phyloP scores from a whole-genome alignment of 2,113 vertebrate genomes.

The Phyllostomus hastatus region DNA sequence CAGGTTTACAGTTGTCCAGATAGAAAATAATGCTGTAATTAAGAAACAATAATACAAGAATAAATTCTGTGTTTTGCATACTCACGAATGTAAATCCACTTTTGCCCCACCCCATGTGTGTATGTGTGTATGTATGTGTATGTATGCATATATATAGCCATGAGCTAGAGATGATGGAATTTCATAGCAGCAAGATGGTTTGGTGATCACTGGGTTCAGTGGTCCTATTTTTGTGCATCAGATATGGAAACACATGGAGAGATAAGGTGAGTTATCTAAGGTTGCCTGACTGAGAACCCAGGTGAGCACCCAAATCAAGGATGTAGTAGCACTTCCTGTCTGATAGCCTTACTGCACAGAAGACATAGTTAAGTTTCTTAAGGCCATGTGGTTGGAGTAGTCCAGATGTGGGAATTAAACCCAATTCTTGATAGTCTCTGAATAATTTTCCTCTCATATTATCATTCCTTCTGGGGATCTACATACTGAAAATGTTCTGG shows the following conservation, averaged over 20 bases:
- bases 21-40: neutral
- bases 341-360: neutral
- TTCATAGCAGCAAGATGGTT: neutral
- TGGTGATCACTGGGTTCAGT: neutral
- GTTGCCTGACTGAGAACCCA: neutral
- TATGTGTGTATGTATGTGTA: too few species aligned
- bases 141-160: neutral
- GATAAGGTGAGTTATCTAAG: neutral
- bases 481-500: neutral
- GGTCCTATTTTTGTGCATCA: neutral
- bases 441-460: neutral
- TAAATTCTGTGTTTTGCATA: neutral
- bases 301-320: neutral
- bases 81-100: neutral
- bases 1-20: too few species aligned
- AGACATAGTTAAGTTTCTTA: neutral
- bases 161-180: neutral
- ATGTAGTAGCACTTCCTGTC: rapidly evolving
- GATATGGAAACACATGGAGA: neutral
- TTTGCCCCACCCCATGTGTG: neutral
- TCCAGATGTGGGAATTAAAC: neutral
- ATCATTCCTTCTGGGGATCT: neutral
- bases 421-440: neutral
- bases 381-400: rapidly evolving
- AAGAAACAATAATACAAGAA: neutral